phyloP scores from a whole-genome alignment of 2,888 invertebrate genomes.

The Graphium colonna region DNA sequence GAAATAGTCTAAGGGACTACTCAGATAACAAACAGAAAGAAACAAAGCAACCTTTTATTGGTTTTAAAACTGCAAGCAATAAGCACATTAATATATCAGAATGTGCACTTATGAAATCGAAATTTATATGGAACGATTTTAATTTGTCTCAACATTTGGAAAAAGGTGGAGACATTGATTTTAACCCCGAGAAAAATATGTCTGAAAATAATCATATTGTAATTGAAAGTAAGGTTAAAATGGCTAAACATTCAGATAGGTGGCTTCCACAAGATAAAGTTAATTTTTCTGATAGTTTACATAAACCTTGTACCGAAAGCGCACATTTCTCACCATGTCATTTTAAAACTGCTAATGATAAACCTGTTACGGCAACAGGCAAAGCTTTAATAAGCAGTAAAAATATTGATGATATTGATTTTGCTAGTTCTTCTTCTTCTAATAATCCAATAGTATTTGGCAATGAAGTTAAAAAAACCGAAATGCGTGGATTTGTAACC shows the following conservation, averaged over 20 bases:
- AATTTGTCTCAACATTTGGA: background rate
- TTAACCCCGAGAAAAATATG: too few species aligned
- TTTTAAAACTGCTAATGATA: conserved; percentile 43
- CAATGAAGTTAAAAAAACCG: background rate
- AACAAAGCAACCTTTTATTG: conserved; percentile 31
- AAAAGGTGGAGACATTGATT: background rate
- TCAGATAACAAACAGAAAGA: background rate
- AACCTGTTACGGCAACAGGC: conserved; percentile 39
- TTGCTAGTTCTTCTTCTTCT: too few species aligned
- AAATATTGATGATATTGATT: conserved; percentile 41
- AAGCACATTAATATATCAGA: conserved; percentile 50
- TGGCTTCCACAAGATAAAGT: background rate
- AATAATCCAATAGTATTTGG: background rate
- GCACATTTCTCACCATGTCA: conserved; percentile 4
- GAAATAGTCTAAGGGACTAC: background rate
- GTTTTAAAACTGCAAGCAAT: conserved; percentile 59
- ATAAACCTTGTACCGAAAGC: too few species aligned
- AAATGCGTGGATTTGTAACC: conserved; percentile 44
- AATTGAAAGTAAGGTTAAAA: background rate
- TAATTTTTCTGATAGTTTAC: background rate
- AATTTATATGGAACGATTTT: conserved; percentile 37
- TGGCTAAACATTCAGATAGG: background rate
- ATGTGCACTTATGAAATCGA: conserved; percentile 40
- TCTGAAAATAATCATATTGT: background rate
- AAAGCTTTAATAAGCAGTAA: conserved; percentile 36